Conservation (phyloP, 1,140 invertebrate species). For the Macrobrachium rosenbergii region DNA sequence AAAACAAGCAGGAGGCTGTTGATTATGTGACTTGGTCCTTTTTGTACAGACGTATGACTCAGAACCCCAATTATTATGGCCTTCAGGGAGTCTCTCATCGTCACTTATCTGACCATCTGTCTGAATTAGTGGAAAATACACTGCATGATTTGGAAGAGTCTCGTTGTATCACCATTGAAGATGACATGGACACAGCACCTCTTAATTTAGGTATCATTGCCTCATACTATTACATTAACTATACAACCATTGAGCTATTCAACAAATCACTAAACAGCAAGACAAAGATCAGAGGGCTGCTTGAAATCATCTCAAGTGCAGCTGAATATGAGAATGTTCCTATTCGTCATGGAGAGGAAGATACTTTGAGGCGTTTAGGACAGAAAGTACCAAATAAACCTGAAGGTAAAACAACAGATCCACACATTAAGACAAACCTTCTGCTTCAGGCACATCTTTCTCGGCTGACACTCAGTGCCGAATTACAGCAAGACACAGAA, state of each 20-base stretch:
- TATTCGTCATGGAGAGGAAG: conserved; percentile 95
- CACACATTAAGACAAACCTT: conserved; percentile 97
- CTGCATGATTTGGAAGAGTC: conserved; percentile 96
- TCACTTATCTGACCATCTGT: conserved; percentile 98
- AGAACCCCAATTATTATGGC: conserved; percentile 99
- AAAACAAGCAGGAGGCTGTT: conserved; percentile 99
- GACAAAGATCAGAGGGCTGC: conserved; percentile 95
- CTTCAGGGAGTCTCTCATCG: conserved; percentile 96
- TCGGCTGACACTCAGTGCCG: conserved; percentile 92
- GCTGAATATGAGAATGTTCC: conserved; percentile 96
- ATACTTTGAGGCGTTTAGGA: conserved; percentile 85
- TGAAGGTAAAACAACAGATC: conserved; percentile 76
- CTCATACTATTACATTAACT: conserved; percentile 99
- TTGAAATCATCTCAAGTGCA: conserved; percentile 98
- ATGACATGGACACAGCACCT: conserved; percentile 96
- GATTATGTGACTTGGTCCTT: conserved; percentile 99
- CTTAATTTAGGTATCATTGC: conserved; percentile 99
- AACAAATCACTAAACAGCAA: conserved; percentile 96
- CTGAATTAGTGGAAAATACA: conserved; percentile 97
- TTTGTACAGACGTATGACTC: conserved; percentile 94
- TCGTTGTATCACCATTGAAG: conserved; percentile 98
- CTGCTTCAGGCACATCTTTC: conserved; percentile 96
- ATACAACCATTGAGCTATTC: conserved; percentile 99
- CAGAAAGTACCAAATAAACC: conserved; percentile 84
- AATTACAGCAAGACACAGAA: conserved; percentile 97